A percentile compares a stretch with the other conserved stretches of the same genome.
phyloP scores from a whole-genome alignment of 92 coral and sea anemone genomes.

The Palythoa grandiflora region DNA sequence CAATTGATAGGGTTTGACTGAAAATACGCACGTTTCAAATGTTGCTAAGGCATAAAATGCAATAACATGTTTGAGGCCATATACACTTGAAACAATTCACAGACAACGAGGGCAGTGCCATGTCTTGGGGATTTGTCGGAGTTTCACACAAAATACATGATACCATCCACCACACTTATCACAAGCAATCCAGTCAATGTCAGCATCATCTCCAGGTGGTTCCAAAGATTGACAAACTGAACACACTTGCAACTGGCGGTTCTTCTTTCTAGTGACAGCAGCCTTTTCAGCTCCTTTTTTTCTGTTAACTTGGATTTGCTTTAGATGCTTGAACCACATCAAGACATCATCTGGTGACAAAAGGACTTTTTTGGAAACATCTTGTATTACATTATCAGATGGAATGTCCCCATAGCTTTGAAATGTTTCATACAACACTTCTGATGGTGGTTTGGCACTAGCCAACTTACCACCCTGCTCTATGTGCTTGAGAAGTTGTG shows the following conservation, averaged over 20 bases:
- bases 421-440: conserved; percentile 6
- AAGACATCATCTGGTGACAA: conserved; percentile 49
- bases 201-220: conserved; percentile 53
- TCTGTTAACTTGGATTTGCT: conserved; percentile 51
- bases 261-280: conserved; percentile 41
- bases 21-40: too few relatives aligned
- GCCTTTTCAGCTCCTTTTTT: conserved; percentile 59
- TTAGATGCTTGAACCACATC: conserved; percentile 56
- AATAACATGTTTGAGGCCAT: too few relatives aligned
- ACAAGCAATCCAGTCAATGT: conserved; percentile 59
- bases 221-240: conserved; percentile 30
- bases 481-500: conserved; percentile 13
- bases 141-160: conserved; percentile 44
- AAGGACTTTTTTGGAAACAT: conserved; percentile 41
- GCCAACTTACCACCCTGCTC: too few relatives aligned
- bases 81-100: too few relatives aligned
- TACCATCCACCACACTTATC: conserved; percentile 50
- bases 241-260: conserved; percentile 46
- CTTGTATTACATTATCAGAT: conserved; percentile 28
- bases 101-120: conserved; percentile 21
- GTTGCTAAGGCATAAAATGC: too few relatives aligned
- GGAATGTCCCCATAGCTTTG: conserved; percentile 29
- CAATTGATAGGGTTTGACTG: too few relatives aligned
- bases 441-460: too few relatives aligned
- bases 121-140: conserved; percentile 46